A percentile compares a stretch with the other conserved stretches of the same genome.
Conservation (phyloP, 1,140 invertebrate species). For the Zaprionus nigranus region DNA sequence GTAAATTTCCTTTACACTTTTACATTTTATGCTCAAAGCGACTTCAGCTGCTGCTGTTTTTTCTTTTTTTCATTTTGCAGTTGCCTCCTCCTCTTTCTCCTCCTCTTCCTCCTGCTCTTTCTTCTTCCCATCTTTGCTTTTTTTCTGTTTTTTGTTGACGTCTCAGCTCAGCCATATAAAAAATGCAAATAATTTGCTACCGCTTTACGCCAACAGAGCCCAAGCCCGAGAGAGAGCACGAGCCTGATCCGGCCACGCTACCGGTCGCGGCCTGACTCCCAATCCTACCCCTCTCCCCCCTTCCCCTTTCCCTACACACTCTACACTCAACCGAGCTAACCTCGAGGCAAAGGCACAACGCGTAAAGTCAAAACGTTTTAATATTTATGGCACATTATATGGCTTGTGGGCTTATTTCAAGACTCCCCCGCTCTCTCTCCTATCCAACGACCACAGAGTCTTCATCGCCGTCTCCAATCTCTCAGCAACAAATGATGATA, state of each 20-base stretch:
- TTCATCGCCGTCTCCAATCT: too few species aligned
- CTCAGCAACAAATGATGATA: conserved; percentile 29
- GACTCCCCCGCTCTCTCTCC: background rate
- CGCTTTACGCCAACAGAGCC: conserved; percentile 56
- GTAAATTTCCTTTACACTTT: conserved; percentile 73
- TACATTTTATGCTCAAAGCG: conserved; percentile 78
- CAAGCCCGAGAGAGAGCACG: conserved; percentile 29
- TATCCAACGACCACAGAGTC: background rate
- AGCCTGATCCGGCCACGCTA: conserved; percentile 17
- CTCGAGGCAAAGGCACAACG: conserved; percentile 41
- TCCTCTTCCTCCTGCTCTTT: background rate
- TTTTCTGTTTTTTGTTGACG: conserved; percentile 47
- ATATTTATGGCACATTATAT: conserved; percentile 83
- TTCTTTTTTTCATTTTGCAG: conserved; percentile 29
- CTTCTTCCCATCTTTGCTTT: background rate
- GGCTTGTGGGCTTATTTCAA: conserved; percentile 77
- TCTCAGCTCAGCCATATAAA: conserved; percentile 71
- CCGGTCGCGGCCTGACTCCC: background rate
- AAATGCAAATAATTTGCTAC: conserved; percentile 81
- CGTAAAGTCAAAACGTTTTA: conserved; percentile 83
- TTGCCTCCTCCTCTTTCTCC: background rate
- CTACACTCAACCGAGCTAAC: background rate
- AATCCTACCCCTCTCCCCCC: background rate
- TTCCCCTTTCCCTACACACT: background rate
- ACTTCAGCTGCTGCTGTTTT: conserved; percentile 44